Percentiles rank a stretch among this genome's conserved stretches.
These are phyloP conservation scores for Campoplex nolae DNA, from an alignment of 2,888 invertebrate genomes.

Conservation along the genomic window DNA sequence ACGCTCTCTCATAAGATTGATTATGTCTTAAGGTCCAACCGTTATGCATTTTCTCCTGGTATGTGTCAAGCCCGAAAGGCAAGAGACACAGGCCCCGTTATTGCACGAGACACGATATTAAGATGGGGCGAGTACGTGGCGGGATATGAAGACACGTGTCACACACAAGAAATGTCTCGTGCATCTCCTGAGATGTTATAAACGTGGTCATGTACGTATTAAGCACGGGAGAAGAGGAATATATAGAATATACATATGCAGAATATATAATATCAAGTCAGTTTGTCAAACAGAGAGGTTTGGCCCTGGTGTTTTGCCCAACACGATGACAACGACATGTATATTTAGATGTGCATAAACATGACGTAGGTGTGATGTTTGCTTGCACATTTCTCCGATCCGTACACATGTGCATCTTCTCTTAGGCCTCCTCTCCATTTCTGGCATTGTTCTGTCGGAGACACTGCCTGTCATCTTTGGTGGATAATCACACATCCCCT, in stretches of 20 bases:
- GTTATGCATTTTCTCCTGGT: background rate
- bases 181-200: slow-evolving; percentile 51
- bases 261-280: slow-evolving; percentile 50
- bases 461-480: slow-evolving; percentile 54
- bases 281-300: slow-evolving; percentile 55
- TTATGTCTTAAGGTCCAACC: background rate
- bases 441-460: slow-evolving; percentile 61
- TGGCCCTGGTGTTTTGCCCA: slow-evolving; percentile 14
- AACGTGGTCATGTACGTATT: slow-evolving; percentile 42
- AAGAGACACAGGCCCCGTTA: slow-evolving; percentile 19
- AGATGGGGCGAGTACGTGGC: slow-evolving; percentile 31
- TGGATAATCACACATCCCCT: slow-evolving; percentile 54
- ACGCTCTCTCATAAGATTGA: background rate
- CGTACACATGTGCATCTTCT: slow-evolving; percentile 1
- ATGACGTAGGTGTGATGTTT: slow-evolving; percentile 54
- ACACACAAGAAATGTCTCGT: slow-evolving; percentile 54
- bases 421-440: slow-evolving; percentile 21
- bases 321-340: background rate
- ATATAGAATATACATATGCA: background rate
- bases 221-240: slow-evolving; percentile 36
- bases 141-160: slow-evolving; percentile 63
- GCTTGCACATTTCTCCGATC: slow-evolving; percentile 26
- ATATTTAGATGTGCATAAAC: slow-evolving; percentile 14
- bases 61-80: slow-evolving; percentile 34
- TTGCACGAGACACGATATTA: slow-evolving; percentile 45